These are phyloP conservation scores for Trypoxylon attenuatum DNA, from an alignment of 2,888 invertebrate species.

Conservation along the genomic window DNA sequence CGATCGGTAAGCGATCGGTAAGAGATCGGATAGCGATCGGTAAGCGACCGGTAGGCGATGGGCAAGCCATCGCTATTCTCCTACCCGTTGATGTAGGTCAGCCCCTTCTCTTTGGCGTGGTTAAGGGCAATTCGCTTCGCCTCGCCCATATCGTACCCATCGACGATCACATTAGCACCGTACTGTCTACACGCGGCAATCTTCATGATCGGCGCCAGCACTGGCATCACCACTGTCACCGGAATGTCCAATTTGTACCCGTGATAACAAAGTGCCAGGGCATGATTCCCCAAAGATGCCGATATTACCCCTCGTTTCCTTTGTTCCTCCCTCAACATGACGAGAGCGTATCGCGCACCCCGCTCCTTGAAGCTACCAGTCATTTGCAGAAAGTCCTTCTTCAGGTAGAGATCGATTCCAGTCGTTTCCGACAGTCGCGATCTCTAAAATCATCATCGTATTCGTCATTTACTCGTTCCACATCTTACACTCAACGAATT, in stretches of 20 bases:
- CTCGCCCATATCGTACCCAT: conserved; percentile 89
- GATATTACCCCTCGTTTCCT: conserved; percentile 89
- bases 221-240: conserved; percentile 94
- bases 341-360: conserved; percentile 90
- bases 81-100: conserved; percentile 93
- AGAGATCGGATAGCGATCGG: not conserved
- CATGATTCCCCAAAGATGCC: conserved; percentile 96
- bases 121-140: conserved; percentile 87
- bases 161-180: conserved; percentile 89
- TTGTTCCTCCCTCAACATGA: conserved; percentile 84
- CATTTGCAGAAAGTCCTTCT: conserved; percentile 94
- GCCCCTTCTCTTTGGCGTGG: conserved; percentile 82
- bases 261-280: conserved; percentile 86
- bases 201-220: conserved; percentile 96
- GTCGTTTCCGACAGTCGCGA: conserved; percentile 87
- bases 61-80: conserved; percentile 35
- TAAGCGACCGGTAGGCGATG: not conserved
- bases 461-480: too few relatives aligned
- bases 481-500: too few relatives aligned
- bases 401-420: conserved; percentile 92
- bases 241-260: conserved; percentile 79
- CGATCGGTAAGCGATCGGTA: not conserved
- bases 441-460: conserved; percentile 49
- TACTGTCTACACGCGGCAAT: conserved; percentile 90
- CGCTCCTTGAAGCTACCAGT: conserved; percentile 99